These are phyloP conservation scores for Habroteleia sp. DNA, from an alignment of 2,888 invertebrate genomes.

Conservation along the genomic window DNA sequence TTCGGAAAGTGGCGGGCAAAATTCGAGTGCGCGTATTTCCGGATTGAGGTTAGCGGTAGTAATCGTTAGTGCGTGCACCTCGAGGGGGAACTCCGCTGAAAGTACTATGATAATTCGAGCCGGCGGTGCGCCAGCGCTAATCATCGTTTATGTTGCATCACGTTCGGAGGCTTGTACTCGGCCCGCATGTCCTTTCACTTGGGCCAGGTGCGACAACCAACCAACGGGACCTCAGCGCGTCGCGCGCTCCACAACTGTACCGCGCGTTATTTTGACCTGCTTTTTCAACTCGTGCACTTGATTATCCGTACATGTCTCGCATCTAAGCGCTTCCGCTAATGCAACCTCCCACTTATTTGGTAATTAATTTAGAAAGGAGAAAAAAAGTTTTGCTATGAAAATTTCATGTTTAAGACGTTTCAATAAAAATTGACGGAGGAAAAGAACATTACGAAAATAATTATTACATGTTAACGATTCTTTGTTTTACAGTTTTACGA, in stretches of 20 bases:
- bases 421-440: no score
- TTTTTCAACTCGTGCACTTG: slow-evolving; percentile 22
- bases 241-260: slow-evolving; percentile 3
- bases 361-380: no score
- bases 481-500: no score
- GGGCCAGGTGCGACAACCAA: slow-evolving; percentile 45
- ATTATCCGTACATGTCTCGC: not conserved
- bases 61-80: slow-evolving; percentile 17
- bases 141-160: slow-evolving; percentile 46
- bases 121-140: slow-evolving; percentile 43
- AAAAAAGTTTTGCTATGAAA: no score
- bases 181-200: slow-evolving; percentile 54
- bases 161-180: slow-evolving; percentile 26
- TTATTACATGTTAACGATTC: no score
- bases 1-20: no score
- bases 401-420: no score
- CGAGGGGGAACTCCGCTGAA: slow-evolving; percentile 15
- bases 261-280: slow-evolving; percentile 27
- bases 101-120: slow-evolving; percentile 34
- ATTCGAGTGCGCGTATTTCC: slow-evolving; percentile 18
- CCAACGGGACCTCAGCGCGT: slow-evolving; percentile 48
- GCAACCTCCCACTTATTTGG: no score
- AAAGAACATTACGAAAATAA: no score
- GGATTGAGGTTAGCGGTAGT: slow-evolving; percentile 32
- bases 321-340: not conserved